phyloP scores from a whole-genome alignment of 2,113 vertebrate species.

The Zapus hudsonius region DNA sequence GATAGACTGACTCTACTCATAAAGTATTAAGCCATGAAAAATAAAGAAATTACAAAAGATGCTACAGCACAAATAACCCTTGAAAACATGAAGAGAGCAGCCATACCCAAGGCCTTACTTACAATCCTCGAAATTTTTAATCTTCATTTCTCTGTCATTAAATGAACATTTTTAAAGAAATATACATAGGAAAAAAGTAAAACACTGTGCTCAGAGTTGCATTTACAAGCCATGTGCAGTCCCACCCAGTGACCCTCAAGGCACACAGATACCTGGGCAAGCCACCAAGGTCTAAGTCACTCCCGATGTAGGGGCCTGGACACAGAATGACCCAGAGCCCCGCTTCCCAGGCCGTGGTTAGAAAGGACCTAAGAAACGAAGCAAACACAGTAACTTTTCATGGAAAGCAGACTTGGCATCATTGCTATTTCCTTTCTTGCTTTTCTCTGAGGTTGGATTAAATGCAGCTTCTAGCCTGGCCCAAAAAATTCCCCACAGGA shows the following conservation, averaged over 20 bases:
- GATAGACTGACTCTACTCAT: background rate
- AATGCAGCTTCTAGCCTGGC: background rate
- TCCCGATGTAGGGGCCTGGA: conserved; percentile 94
- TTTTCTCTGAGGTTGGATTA: background rate
- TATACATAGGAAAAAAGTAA: background rate
- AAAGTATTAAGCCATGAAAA: background rate
- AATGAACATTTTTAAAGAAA: background rate
- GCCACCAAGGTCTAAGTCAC: conserved; percentile 93
- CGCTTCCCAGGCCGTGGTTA: conserved; percentile 86
- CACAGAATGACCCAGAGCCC: conserved; percentile 94
- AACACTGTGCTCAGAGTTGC: background rate
- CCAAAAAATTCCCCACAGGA: background rate
- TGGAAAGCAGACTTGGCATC: background rate
- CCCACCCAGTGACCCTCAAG: background rate
- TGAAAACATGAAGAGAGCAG: background rate
- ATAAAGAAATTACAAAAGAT: background rate
- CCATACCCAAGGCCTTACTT: background rate
- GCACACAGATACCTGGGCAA: conserved; percentile 90
- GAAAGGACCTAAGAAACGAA: conserved; percentile 86
- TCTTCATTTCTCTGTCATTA: background rate
- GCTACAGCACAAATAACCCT: background rate
- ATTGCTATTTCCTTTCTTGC: background rate
- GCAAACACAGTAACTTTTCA: background rate
- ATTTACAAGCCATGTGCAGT: background rate
- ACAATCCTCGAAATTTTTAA: background rate